A percentile compares a stretch with the other conserved stretches of the same genome.
Evolutionary conservation across 2,113 vertebrate genomes (phyloP).

Genomic region (Eptatretus burgeri): DNA sequence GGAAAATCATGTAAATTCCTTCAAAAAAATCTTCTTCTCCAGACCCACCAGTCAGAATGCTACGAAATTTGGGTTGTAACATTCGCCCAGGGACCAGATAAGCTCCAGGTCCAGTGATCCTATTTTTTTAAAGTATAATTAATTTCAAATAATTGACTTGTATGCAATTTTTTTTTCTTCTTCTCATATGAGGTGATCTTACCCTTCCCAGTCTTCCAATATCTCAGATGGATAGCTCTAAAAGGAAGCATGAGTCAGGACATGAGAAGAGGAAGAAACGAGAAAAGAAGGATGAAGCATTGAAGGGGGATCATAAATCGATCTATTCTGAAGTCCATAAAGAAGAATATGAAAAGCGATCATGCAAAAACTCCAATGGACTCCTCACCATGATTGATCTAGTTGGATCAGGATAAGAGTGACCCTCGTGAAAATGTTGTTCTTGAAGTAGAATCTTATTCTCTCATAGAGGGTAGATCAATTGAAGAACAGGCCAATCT

Average conservation of each 20-base stretch:
- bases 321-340: conserved; percentile 2
- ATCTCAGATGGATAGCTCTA: background rate
- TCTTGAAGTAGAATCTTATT: conserved; percentile 2
- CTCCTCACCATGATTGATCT: background rate
- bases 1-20: too few species aligned
- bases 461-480: background rate
- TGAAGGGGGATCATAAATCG: background rate
- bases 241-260: background rate
- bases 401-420: background rate
- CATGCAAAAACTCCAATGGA: background rate
- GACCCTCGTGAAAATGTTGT: conserved; percentile 4
- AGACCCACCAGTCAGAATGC: too few species aligned
- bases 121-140: too few species aligned
- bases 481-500: background rate
- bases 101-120: too few species aligned
- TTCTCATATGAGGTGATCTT: background rate
- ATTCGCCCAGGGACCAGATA: too few species aligned
- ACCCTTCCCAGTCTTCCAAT: background rate
- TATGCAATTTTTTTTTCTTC: too few species aligned
- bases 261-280: conserved; percentile 1
- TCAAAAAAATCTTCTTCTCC: too few species aligned
- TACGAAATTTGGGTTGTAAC: too few species aligned
- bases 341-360: background rate
- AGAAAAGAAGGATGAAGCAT: background rate
- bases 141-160: too few species aligned